These are phyloP conservation scores for Oreohelix idahoensis DNA, from an alignment of 1,140 invertebrate species.

Conservation along the genomic window DNA sequence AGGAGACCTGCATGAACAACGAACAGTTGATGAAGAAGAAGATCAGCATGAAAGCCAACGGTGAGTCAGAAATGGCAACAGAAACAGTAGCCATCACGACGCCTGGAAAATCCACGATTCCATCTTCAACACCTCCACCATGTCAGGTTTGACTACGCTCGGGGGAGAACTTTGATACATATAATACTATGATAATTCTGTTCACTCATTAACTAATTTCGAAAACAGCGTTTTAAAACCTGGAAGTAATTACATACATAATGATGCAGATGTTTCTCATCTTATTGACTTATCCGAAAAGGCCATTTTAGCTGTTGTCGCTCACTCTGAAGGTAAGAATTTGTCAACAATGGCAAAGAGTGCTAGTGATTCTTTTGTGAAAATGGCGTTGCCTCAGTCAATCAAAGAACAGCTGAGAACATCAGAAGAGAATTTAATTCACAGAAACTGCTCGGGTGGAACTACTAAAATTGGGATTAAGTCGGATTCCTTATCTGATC, in stretches of 20 bases:
- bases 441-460: background rate
- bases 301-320: background rate
- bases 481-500: slow-evolving; percentile 2
- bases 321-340: background rate
- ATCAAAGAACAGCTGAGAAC: background rate
- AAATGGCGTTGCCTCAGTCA: background rate
- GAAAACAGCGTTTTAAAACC: background rate
- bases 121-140: slow-evolving; percentile 8
- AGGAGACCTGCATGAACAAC: slow-evolving; percentile 43
- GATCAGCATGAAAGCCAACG: slow-evolving; percentile 39
- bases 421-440: slow-evolving; percentile 26
- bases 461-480: background rate
- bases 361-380: background rate
- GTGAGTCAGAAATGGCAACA: slow-evolving; percentile 42
- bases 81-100: slow-evolving; percentile 45
- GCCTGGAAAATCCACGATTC: slow-evolving; percentile 24
- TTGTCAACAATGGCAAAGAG: background rate
- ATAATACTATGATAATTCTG: background rate
- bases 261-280: background rate
- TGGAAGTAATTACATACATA: background rate
- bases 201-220: background rate
- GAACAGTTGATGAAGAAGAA: slow-evolving; percentile 44
- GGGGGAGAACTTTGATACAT: slow-evolving; percentile 36
- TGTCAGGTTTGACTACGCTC: slow-evolving; percentile 41
- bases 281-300: background rate